phyloP scores from a whole-genome alignment of 2,797 vertebrate species.

The Luscinia megarhynchos region DNA sequence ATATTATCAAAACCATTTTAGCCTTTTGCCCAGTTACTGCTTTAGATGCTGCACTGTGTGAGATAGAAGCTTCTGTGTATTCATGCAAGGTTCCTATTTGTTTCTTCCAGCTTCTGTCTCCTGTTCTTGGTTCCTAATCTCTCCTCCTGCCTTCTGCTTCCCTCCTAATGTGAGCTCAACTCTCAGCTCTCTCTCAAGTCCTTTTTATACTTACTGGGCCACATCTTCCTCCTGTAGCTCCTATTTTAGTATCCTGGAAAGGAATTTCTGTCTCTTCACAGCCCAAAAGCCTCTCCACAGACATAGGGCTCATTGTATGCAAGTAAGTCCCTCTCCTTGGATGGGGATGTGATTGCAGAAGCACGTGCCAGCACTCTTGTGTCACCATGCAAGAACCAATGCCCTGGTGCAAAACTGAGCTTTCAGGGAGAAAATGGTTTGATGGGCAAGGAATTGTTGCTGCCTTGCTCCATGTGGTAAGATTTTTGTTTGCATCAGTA shows the following conservation, averaged over 20 bases:
- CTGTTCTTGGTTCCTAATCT: constrained; percentile 83
- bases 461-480: background rate
- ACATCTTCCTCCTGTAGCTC: constrained; percentile 49
- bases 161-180: constrained; percentile 81
- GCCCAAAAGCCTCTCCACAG: constrained; percentile 21
- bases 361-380: background rate
- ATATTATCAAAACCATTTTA: background rate
- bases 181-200: constrained; percentile 76
- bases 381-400: background rate
- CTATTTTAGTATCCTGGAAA: constrained; percentile 31
- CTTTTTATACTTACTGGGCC: constrained; percentile 50
- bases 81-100: constrained; percentile 79
- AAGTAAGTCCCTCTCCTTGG: constrained; percentile 52
- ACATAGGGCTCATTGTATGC: constrained; percentile 12
- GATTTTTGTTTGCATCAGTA: background rate
- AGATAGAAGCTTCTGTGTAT: constrained; percentile 59
- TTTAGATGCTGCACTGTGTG: constrained; percentile 22
- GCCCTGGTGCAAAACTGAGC: background rate
- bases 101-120: constrained; percentile 86
- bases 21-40: background rate
- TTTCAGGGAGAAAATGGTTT: background rate
- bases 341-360: constrained; percentile 8
- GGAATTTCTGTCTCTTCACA: constrained; percentile 30
- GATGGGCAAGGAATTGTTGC: background rate
- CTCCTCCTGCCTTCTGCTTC: constrained; percentile 84